Base-by-base conservation (phyloP, 2,113 vertebrate genomes). In the Smithornis capensis region DNA sequence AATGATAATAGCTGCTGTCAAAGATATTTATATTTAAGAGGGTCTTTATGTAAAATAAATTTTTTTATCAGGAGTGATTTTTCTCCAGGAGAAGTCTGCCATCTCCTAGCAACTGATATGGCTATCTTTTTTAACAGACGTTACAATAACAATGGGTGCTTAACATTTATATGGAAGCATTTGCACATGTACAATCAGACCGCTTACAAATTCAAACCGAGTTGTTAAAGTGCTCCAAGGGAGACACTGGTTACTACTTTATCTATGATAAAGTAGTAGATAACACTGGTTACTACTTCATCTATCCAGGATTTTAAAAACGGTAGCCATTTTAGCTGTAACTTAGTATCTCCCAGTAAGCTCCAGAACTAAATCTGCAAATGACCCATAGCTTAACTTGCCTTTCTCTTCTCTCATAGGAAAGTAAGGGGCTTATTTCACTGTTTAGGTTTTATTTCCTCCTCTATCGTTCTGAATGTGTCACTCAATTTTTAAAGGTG, bases 21-120 rank as follows among this genome's bases (percentile, higher is more conserved):
- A 97, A 98, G 95, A 97, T 98, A 97, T 98, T 97, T 98, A 97
- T 98, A 97, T 98, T 98, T 98, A 97, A 98, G 90, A 97, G 97
- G 92, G 97, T 97, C 96, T 98, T 98, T 98, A 98, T 98, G 97
- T 96, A 96, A 97, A 98, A 97, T 95, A 64, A 25, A 75, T 92
- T 68, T 89, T 97, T 95, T 96, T 94, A 96, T 98, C 94, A 95
- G 95, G 91, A 97, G 92, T 97, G 97, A 97, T 97, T 98, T 97
- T 97, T 97, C 97, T 97, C 89, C 76, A 94, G 97, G 96, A 98
- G 97, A 97, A 97, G 94, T 91, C 95, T 96, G 84, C 95, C 69
- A 98, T 98, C 97, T 96, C 98, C 98, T 98, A 98, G 98, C 98
- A 98, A 98, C 98, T 92, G 90, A 94, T 94, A 96, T 93, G 97